Evolutionary conservation across 2,113 vertebrate genomes (phyloP), one percentile per base, ranked within the genome.

Genomic region (Echinops telfairi): DNA sequence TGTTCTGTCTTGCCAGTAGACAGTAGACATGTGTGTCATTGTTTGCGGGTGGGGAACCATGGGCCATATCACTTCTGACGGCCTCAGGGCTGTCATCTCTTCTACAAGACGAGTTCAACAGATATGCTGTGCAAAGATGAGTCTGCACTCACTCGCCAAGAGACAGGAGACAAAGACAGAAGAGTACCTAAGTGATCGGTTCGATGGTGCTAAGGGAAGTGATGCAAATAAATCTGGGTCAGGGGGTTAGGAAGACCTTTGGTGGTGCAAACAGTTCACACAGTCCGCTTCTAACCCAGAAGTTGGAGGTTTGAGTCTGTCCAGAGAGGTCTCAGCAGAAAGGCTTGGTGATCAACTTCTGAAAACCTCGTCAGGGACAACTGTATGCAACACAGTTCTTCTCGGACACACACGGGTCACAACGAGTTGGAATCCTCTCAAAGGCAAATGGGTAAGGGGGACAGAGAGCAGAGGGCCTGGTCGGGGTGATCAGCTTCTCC

Each of bases 1-100:
- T 38, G 85, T 81, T 75, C 83, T 89, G 15, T 78, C 62, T 89
- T 66, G 29, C 76, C 71, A 31, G 66, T 68, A 86, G 76, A 92
- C n/a, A 68, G 60, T 11, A 43, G 47, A 6, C 10, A 53, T 53
- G 47, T 53, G 5, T 77, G 80, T n/a, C 47, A 60, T 60, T 25
- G 71, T 84, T 95, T 94, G 80, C 79, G 90, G 58, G 70, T 83
- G 33, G 71, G 86, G 19, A 93, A 92, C 62, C 75, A 3, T 3
- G 33, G 73, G 78, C 83, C 33, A 31, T 81, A 81, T 43, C 90
- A 47, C 17, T 78, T n/a, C 64, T 22, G 53, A 43, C 62, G 73
- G 82, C 70, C 75, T 53, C 86, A 66, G 53, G 40, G 64, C 71
- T 11, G 0, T 62, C 14, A 80, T 86, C n/a, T 86, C n/a, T 71